Conservation (phyloP, 1,140 invertebrate genomes). For the Drosophila leontia region DNA sequence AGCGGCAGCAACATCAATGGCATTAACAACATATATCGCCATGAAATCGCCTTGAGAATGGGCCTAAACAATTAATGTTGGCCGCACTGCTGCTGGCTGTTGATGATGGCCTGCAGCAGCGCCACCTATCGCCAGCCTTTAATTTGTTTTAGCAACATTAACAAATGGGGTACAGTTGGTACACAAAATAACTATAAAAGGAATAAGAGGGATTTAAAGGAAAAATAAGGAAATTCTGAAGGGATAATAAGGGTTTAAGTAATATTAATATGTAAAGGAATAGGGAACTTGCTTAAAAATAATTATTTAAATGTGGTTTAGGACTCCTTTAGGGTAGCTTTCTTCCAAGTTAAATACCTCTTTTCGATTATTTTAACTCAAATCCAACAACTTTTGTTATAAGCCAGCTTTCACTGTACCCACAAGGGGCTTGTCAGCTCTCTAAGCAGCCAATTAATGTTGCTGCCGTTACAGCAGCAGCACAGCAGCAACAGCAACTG, state of each 20-base stretch:
- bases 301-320: too few relatives aligned
- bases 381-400: conserved; percentile 2
- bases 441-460: conserved; percentile 80
- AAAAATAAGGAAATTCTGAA: background rate
- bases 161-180: conserved; percentile 28
- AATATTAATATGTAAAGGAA: background rate
- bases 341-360: background rate
- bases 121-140: conserved; percentile 73
- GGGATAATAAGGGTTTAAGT: background rate
- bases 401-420: conserved; percentile 39
- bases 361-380: too few relatives aligned
- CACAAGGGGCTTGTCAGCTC: conserved; percentile 61
- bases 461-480: conserved; percentile 50
- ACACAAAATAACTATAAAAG: background rate
- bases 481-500: conserved; percentile 31
- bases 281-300: background rate
- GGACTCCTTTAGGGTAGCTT: background rate
- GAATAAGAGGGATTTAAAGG: background rate
- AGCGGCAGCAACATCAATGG: conserved; percentile 9
- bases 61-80: conserved; percentile 73
- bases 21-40: conserved; percentile 14
- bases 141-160: conserved; percentile 57
- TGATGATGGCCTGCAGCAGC: conserved; percentile 73
- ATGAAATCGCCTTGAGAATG: conserved; percentile 31
- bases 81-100: conserved; percentile 29